A percentile compares a stretch with the other conserved stretches of the same genome.
Evolutionary conservation across 1,140 invertebrate genomes (phyloP).

Genomic region (Galleria mellonella): DNA sequence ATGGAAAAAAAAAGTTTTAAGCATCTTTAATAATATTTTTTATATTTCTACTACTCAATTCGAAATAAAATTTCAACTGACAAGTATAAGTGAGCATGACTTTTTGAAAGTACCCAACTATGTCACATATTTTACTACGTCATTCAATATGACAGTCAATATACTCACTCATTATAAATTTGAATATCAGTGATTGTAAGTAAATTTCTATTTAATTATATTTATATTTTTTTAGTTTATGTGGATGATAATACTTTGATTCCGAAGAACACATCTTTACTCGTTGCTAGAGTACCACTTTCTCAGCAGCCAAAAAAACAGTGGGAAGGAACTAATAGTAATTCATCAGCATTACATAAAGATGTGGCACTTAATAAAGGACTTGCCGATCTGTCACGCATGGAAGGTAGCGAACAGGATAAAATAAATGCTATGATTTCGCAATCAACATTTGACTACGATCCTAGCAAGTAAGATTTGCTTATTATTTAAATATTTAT

Average conservation of each 20-base stretch:
- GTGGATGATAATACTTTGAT: slow-evolving; percentile 92
- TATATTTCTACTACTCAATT: no score
- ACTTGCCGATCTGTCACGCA: slow-evolving; percentile 87
- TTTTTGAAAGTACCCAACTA: no score
- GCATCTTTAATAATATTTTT: no score
- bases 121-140: no score
- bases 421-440: slow-evolving; percentile 98
- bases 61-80: no score
- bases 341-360: slow-evolving; percentile 50
- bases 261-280: slow-evolving; percentile 97
- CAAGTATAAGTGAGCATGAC: no score
- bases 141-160: no score
- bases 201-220: neutral
- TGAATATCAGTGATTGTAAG: neutral
- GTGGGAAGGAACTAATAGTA: slow-evolving; percentile 77
- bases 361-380: slow-evolving; percentile 75
- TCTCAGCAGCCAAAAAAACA: slow-evolving; percentile 83
- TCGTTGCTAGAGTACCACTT: slow-evolving; percentile 93
- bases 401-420: slow-evolving; percentile 96
- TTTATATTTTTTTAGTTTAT: slow-evolving; percentile 84
- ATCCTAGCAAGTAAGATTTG: slow-evolving; percentile 91
- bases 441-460: slow-evolving; percentile 97
- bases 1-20: no score
- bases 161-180: no score
- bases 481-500: neutral